Percentiles rank a stretch among this genome's conserved stretches.
Conservation (phyloP, 2,888 invertebrate species). For the Alloscopus bannaensis region DNA sequence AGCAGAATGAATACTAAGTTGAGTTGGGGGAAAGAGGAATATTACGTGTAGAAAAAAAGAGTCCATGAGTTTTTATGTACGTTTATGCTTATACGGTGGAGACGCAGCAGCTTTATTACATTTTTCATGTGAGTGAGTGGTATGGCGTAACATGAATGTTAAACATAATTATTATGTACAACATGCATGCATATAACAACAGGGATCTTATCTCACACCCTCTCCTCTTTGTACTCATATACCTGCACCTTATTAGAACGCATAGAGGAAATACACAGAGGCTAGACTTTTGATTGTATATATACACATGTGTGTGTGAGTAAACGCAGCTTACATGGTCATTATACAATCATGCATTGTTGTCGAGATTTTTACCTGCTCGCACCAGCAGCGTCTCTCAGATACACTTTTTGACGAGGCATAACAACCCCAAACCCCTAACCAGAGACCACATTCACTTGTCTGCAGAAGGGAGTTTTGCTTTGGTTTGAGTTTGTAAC, state of each 20-base stretch:
- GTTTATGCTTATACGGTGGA: not conserved
- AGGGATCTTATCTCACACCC: conserved; percentile 41
- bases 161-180: conserved; percentile 28
- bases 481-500: conserved; percentile 13
- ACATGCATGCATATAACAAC: conserved; percentile 11
- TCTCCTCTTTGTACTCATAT: conserved; percentile 9
- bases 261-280: not conserved
- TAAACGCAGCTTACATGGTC: conserved; percentile 27
- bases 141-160: conserved; percentile 35
- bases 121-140: conserved; percentile 16
- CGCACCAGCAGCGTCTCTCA: too few species aligned
- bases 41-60: not conserved
- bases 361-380: conserved; percentile 56
- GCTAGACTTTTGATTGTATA: not conserved
- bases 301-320: not conserved
- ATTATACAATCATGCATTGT: conserved; percentile 55
- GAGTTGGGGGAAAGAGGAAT: conserved; percentile 6
- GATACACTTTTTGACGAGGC: too few species aligned
- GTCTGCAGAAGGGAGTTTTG: too few species aligned
- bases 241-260: not conserved
- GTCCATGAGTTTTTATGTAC: conserved; percentile 17
- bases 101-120: not conserved
- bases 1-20: conserved; percentile 26
- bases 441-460: conserved; percentile 6
- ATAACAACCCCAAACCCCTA: too few species aligned